phyloP scores from a whole-genome alignment of 2,888 invertebrate genomes.

The Drosophila picticornis region DNA sequence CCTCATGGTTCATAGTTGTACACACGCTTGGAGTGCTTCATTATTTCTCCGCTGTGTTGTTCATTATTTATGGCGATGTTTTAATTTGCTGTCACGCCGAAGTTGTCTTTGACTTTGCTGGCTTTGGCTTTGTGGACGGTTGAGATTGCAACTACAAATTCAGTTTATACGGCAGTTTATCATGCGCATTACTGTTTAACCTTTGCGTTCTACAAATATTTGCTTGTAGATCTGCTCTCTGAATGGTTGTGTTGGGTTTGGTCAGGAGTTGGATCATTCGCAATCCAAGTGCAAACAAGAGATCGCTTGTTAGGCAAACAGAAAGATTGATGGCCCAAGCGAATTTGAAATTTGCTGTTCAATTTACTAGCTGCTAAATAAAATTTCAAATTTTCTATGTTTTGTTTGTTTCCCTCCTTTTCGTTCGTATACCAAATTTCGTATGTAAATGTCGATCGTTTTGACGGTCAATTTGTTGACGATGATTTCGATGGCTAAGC shows the following conservation, averaged over 20 bases:
- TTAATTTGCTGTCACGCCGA: slow-evolving; percentile 20
- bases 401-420: slow-evolving; percentile 44
- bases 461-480: slow-evolving; percentile 34
- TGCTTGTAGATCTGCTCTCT: slow-evolving; percentile 25
- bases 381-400: slow-evolving; percentile 24
- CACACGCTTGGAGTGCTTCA: neutral
- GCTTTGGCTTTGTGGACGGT: neutral
- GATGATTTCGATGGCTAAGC: slow-evolving; percentile 59
- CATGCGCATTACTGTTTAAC: slow-evolving; percentile 38
- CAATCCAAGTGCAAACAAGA: slow-evolving; percentile 56
- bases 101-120: neutral
- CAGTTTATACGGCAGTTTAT: slow-evolving; percentile 43
- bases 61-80: slow-evolving; percentile 49
- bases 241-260: slow-evolving; percentile 8
- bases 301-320: slow-evolving; percentile 19
- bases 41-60: slow-evolving; percentile 4
- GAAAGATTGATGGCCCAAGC: slow-evolving; percentile 69
- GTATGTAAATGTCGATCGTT: slow-evolving; percentile 65
- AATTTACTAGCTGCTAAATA: slow-evolving; percentile 35
- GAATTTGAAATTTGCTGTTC: slow-evolving; percentile 71
- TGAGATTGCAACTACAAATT: slow-evolving; percentile 62
- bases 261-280: slow-evolving; percentile 23
- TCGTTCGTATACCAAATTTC: slow-evolving; percentile 20
- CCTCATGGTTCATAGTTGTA: slow-evolving; percentile 30
- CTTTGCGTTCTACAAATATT: slow-evolving; percentile 46